Conservation (phyloP, 1,140 invertebrate genomes). For the Panagrolaimus sp. region DNA sequence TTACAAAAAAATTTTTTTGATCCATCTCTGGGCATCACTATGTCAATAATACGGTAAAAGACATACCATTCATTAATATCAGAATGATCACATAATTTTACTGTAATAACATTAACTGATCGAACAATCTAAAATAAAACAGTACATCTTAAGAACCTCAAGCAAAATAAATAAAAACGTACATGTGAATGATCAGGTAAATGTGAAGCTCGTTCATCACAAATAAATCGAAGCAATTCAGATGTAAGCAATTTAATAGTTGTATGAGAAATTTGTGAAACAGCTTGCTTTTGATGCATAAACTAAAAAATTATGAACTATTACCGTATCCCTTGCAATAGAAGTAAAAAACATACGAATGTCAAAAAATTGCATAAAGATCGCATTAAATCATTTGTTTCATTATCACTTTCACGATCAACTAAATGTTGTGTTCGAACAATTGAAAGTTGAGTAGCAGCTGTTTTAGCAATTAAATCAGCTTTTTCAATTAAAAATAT, state of each 20-base stretch:
- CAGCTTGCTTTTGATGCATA: not conserved
- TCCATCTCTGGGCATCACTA: no score
- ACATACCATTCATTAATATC: not conserved
- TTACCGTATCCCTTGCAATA: not conserved
- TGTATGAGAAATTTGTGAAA: not conserved
- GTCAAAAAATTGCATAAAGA: not conserved
- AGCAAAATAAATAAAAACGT: not conserved
- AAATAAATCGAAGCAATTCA: not conserved
- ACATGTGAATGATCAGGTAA: not conserved
- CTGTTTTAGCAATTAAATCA: not conserved
- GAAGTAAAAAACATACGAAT: not conserved
- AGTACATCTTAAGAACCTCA: not conserved
- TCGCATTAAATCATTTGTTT: not conserved
- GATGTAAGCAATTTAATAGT: not conserved
- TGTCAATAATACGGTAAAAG: no score
- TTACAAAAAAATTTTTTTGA: no score
- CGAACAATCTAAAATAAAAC: not conserved
- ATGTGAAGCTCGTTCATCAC: not conserved
- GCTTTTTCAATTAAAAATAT: constrained; percentile 4
- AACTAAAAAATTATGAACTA: not conserved
- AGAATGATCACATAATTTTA: not conserved
- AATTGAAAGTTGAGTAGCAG: not conserved
- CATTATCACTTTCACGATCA: not conserved
- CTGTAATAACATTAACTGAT: not conserved
- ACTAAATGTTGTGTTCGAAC: constrained; percentile 1